Evolutionary conservation across 2,888 invertebrate species (phyloP).

Genomic region (Torymus auratus): DNA sequence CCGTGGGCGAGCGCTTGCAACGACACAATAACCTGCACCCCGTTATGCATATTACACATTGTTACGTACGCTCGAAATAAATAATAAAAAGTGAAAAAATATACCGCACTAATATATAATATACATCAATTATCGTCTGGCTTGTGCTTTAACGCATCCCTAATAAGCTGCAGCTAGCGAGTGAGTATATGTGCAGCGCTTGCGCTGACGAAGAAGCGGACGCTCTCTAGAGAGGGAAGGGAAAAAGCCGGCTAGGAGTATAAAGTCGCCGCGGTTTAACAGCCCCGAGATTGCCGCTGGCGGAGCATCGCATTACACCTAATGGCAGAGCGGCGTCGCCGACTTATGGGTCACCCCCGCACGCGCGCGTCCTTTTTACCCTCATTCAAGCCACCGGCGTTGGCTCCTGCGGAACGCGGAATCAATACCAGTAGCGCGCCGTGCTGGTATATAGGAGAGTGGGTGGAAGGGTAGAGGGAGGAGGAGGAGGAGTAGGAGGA

Average conservation of each 20-base stretch:
- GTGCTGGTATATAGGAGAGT: not conserved
- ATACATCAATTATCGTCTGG: too few species aligned
- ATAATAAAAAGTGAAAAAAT: too few species aligned
- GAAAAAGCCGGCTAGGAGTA: slow-evolving; percentile 31
- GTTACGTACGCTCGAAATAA: too few species aligned
- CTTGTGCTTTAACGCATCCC: too few species aligned
- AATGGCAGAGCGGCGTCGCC: slow-evolving; percentile 50
- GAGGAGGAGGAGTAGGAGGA: not conserved
- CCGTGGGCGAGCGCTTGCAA: too few species aligned
- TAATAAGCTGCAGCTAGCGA: too few species aligned
- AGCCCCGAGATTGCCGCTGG: slow-evolving; percentile 58
- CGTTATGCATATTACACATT: too few species aligned
- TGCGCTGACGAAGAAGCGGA: too few species aligned
- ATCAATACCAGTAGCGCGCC: slow-evolving; percentile 47
- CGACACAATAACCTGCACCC: too few species aligned
- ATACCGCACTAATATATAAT: too few species aligned
- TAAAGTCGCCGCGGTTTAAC: slow-evolving; percentile 52
- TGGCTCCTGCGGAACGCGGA: slow-evolving; percentile 30
- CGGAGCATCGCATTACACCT: slow-evolving; percentile 61
- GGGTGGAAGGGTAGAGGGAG: not conserved
- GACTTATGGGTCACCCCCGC: slow-evolving; percentile 46
- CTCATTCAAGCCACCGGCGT: not conserved
- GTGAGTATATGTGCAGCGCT: too few species aligned
- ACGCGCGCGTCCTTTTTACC: slow-evolving; percentile 3
- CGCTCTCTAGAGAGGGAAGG: too few species aligned